These are phyloP conservation scores for Acleris sparsana DNA, from an alignment of 2,888 invertebrate species.

Conservation along the genomic window DNA sequence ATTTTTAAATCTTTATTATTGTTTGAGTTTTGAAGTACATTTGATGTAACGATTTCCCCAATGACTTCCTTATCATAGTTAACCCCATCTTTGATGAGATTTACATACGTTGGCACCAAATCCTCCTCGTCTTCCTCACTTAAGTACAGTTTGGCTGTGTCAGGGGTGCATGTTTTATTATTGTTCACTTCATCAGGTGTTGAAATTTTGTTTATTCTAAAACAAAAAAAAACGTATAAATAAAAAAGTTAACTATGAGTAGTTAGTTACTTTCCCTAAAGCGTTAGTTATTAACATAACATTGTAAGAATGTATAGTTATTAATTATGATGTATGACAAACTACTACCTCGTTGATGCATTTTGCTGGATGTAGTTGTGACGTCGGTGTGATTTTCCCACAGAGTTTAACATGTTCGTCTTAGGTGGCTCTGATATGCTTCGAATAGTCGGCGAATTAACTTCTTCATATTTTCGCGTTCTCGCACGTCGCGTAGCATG, in stretches of 20 bases:
- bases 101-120: slow-evolving; percentile 25
- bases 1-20: background rate
- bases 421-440: slow-evolving; percentile 73
- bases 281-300: background rate
- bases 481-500: slow-evolving; percentile 54
- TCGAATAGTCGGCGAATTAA: slow-evolving; percentile 47
- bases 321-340: too few relatives aligned
- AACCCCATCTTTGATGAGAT: slow-evolving; percentile 10
- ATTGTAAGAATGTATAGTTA: too few relatives aligned
- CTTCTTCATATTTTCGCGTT: slow-evolving; percentile 54
- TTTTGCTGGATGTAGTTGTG: slow-evolving; percentile 34
- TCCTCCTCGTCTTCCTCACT: slow-evolving; percentile 29
- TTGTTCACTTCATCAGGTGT: slow-evolving; percentile 4
- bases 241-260: background rate
- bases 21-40: slow-evolving; percentile 1
- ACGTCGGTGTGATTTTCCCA: slow-evolving; percentile 42
- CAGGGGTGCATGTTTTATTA: slow-evolving; percentile 2
- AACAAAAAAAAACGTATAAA: slow-evolving; percentile 3
- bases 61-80: slow-evolving; percentile 11
- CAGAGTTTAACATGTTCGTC: slow-evolving; percentile 45
- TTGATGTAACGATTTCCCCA: background rate
- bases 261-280: background rate
- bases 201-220: slow-evolving; percentile 15
- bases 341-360: slow-evolving; percentile 39
- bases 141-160: slow-evolving; percentile 24